Evolutionary conservation across 2,113 vertebrate species (phyloP), one percentile per base, ranked within the genome.

Genomic region (Mesembrinibis cayennensis): DNA sequence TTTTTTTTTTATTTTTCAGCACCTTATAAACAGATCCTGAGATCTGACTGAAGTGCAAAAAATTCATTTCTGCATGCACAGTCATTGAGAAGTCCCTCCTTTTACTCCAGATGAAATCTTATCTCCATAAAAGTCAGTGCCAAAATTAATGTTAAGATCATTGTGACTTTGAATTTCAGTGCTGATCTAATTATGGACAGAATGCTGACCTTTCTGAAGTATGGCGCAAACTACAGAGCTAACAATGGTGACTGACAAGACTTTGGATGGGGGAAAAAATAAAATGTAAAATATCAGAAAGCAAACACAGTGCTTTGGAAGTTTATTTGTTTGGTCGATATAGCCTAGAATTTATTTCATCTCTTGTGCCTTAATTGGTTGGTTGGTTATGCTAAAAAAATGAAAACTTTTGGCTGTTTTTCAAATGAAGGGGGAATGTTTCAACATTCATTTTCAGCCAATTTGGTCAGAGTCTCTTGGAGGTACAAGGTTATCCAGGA

Each of bases 371-470:
- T 92, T 61, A 69, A 44, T 94, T 42, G 40, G 61, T 49, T 42
- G 49, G 16, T 34, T 84, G 20, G 9, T 59, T 90, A 61, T 38
- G 14, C 22, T 72, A 67, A 81, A 85, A 76, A 76, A 78, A 34
- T 13, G 30, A 65, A 92, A 88, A 30, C 4, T 65, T 88, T 38
- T 80, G 65, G 10, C 62, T 91, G 29, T 22, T 81, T 96, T 82
- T 87, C 90, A 91, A 50, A 82, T 22, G n/a, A 71, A 78, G 47
- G 15, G 11, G 7, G 40, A 85, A 83, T 53, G 15, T 82, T 93
- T 22, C 59, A 67, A 18, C 5, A 22, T 34, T 91, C 11, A 85
- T 91, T 86, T 97, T 94, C 70, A 96, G n/a, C 17, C 76, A 85
- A 9, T 94, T 92, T 92, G 16, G 16, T 55, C 47, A 61, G 8